Evolutionary conservation across 2,113 vertebrate genomes (phyloP), one percentile per base, ranked within the genome.

Genomic region (Macrotis lagotis): DNA sequence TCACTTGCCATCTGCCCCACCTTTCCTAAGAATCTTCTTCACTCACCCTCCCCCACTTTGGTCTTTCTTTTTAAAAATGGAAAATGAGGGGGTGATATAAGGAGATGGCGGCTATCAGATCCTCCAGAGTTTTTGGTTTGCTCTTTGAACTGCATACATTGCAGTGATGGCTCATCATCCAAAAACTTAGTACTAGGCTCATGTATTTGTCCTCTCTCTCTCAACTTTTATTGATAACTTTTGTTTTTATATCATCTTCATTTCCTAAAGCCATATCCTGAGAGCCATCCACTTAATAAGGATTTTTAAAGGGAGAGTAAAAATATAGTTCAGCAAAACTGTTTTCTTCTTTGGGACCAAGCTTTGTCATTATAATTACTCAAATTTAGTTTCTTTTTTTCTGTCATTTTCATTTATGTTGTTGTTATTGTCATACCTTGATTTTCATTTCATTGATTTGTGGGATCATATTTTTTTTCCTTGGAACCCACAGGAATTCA

Each of bases 51-150:
- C 91, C 48, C 52, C 59, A 51, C 83, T 95, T 89, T 47, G 91
- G 94, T 94, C 91, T 55, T 2, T 52, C 7, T 88, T 93, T 95
- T 96, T 96, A 92, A 91, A 48, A 92, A 95, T 94, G 89, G 95
- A 94, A 91, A 3, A 48, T 4, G 16, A 91, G 92, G 83, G 49
- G 31, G 11, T 90, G 93, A 95, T 94, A 94, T 93, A 95, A 95
- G 93, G 92, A 91, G 91, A 52, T 91, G 50, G 93, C 1, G 90
- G 90, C 92, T 91, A 93, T 50, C 93, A 92, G 93, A 88, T 92
- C 51, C 50, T 31, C 49, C 91, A 91, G 93, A 94, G 93, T 94
- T 95, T 95, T 95, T 95, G 93, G 94, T 96, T 95, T 96, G 92
- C 91, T 55, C 89, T 96, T 94, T 96, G 96, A 94, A 92, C 51